A percentile compares a stretch with the other conserved stretches of the same genome.
These are phyloP conservation scores for Serinus canaria DNA, from an alignment of 2,113 vertebrate species.

Conservation along the genomic window DNA sequence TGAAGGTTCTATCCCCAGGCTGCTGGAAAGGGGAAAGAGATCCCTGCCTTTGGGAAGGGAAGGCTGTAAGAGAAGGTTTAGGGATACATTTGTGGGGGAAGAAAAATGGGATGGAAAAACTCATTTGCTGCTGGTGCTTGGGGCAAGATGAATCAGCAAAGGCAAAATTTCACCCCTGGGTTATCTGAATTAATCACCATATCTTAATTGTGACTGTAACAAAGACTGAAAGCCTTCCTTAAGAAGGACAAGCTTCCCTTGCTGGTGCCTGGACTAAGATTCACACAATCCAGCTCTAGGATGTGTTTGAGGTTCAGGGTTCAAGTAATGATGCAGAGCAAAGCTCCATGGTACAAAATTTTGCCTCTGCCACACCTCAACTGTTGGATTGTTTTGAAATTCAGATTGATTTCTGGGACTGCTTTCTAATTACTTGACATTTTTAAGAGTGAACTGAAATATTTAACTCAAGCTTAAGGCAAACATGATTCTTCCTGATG, in stretches of 20 bases:
- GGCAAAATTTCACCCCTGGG: neutral
- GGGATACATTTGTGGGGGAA: neutral
- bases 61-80: neutral
- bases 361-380: neutral
- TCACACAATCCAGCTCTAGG: neutral
- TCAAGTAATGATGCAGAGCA: rapidly evolving
- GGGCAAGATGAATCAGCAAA: neutral
- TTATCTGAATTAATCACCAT: neutral
- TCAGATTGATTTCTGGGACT: neutral
- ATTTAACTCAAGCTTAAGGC: neutral
- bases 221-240: neutral
- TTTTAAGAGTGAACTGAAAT: neutral
- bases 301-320: neutral
- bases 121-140: neutral
- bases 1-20: rapidly evolving
- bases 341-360: neutral
- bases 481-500: neutral
- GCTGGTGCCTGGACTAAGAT: neutral
- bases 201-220: neutral
- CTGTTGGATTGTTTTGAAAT: neutral
- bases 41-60: neutral
- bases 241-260: neutral
- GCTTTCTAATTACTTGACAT: neutral
- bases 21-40: neutral
- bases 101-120: neutral